Evolutionary conservation across 2,113 vertebrate genomes (phyloP).

Genomic region (Microcebus tavaratra): DNA sequence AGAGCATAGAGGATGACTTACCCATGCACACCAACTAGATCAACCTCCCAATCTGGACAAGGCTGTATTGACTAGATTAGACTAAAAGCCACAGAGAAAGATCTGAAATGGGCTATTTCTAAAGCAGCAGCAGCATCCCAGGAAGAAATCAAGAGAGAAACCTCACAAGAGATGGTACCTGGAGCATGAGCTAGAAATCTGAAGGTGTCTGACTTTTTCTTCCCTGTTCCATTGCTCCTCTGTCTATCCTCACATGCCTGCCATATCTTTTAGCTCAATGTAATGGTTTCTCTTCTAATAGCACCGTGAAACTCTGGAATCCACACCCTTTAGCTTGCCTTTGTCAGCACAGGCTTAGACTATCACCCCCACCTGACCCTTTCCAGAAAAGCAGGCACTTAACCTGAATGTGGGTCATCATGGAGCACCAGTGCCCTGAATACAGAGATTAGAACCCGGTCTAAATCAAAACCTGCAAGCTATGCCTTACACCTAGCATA

Average conservation of each 20-base stretch:
- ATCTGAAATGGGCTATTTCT: neutral
- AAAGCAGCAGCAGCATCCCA: neutral
- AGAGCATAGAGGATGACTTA: neutral
- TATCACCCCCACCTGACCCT: neutral
- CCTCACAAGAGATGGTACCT: neutral
- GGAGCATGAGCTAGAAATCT: neutral
- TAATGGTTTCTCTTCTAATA: neutral
- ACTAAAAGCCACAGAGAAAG: neutral
- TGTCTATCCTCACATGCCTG: neutral
- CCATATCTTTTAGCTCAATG: neutral
- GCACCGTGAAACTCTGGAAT: neutral
- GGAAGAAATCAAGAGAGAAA: neutral
- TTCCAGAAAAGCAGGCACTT: neutral
- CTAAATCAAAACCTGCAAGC: neutral
- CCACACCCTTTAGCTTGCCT: neutral
- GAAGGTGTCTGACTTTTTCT: neutral
- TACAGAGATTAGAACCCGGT: neutral
- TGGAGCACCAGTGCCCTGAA: neutral
- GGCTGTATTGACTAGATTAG: neutral
- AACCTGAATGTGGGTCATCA: neutral
- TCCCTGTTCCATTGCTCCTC: neutral
- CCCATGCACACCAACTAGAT: neutral
- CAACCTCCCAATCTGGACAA: neutral
- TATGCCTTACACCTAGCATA: neutral
- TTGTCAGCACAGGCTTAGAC: neutral